These are phyloP conservation scores for Syrista parreyssii DNA, from an alignment of 2,888 invertebrate species.

Conservation along the genomic window DNA sequence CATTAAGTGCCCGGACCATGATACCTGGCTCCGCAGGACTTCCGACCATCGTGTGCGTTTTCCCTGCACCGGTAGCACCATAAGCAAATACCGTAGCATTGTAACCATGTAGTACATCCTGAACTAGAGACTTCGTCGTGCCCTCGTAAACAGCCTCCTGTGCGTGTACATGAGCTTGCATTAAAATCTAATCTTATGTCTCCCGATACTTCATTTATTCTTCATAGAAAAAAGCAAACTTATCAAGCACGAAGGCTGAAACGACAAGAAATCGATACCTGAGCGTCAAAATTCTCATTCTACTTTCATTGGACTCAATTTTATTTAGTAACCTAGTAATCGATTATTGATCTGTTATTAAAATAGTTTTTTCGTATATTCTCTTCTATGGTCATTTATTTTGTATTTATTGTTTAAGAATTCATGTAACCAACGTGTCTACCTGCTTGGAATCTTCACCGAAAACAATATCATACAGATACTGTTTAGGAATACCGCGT, in stretches of 20 bases:
- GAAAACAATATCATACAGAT: slow-evolving; percentile 90
- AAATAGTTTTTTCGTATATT: not conserved
- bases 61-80: slow-evolving; percentile 92
- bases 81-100: slow-evolving; percentile 98
- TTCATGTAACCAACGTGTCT: slow-evolving; percentile 49
- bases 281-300: not conserved
- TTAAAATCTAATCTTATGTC: not conserved
- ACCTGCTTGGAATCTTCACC: slow-evolving; percentile 89
- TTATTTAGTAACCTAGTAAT: not conserved
- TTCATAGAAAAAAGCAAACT: not conserved
- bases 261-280: not conserved
- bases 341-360: slow-evolving; percentile 6
- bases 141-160: slow-evolving; percentile 87
- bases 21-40: slow-evolving; percentile 78
- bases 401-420: slow-evolving; percentile 7
- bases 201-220: not conserved
- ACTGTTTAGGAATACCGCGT: slow-evolving; percentile 81
- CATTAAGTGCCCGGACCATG: slow-evolving; percentile 87
- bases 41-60: slow-evolving; percentile 92
- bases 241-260: not conserved
- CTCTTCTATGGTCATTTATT: not conserved
- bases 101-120: slow-evolving; percentile 87
- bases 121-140: slow-evolving; percentile 87
- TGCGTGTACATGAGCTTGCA: slow-evolving; percentile 6
- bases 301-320: not conserved